Conservation (phyloP, 2,797 vertebrate genomes). For the Lepidocolaptes lacrymiger region DNA sequence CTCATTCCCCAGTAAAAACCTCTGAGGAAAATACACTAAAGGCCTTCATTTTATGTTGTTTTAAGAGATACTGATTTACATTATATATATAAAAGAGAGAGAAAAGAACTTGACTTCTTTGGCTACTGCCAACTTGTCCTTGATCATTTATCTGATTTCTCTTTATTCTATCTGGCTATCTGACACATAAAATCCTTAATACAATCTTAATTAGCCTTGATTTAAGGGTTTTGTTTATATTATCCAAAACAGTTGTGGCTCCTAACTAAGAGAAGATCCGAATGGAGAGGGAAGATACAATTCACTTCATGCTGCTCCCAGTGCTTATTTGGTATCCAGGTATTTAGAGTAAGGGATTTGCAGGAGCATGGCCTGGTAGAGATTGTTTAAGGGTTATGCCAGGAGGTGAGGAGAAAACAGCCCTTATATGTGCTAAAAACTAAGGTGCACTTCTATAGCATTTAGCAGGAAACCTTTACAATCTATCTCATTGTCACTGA, state of each 20-base stretch:
- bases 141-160: neutral
- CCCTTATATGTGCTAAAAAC: neutral
- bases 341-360: neutral
- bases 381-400: neutral
- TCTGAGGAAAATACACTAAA: neutral
- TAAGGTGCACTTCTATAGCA: neutral
- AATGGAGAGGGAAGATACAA: neutral
- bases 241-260: neutral
- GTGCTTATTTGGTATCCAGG: neutral
- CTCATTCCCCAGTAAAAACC: rapidly evolving
- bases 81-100: neutral
- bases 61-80: neutral
- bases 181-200: neutral
- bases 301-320: neutral
- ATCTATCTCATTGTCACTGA: neutral
- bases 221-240: neutral
- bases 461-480: neutral
- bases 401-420: neutral
- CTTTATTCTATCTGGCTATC: neutral
- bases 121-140: neutral
- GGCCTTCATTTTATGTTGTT: neutral
- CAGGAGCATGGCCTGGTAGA: neutral
- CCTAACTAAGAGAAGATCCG: neutral
- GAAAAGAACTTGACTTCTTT: neutral
- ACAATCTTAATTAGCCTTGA: neutral